These are phyloP conservation scores for Pogona vitticeps DNA, from an alignment of 2,113 vertebrate genomes.

Conservation along the genomic window DNA sequence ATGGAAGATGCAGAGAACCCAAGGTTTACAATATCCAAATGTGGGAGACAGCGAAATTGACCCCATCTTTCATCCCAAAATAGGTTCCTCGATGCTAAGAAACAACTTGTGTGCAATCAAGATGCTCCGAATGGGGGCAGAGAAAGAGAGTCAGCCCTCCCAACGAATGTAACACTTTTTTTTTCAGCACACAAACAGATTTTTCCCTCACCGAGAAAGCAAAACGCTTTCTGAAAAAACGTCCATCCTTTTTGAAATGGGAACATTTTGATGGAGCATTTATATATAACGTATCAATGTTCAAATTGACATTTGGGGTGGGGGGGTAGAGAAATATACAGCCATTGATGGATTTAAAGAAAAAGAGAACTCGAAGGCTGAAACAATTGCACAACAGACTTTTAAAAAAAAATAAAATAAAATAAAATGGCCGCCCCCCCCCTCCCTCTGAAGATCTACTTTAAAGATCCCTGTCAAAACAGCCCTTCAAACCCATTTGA, in stretches of 20 bases:
- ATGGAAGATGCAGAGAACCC: too few species aligned
- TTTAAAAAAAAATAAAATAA: neutral
- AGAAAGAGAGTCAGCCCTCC: too few species aligned
- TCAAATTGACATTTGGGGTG: conserved; percentile 25
- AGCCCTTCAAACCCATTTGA: conserved; percentile 90
- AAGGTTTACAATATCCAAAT: too few species aligned
- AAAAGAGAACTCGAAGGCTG: conserved; percentile 52
- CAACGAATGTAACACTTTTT: too few species aligned
- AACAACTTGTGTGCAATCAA: too few species aligned
- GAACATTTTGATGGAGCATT: neutral
- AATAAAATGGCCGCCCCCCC: conserved; percentile 60
- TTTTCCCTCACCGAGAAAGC: neutral
- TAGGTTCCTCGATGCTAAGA: too few species aligned
- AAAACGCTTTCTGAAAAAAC: neutral
- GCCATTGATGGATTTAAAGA: conserved; percentile 28
- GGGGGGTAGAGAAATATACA: conserved; percentile 39
- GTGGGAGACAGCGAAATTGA: too few species aligned
- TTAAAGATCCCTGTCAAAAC: conserved; percentile 85
- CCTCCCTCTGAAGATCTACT: conserved; percentile 68
- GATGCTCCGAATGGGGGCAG: too few species aligned
- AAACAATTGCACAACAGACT: conserved; percentile 63
- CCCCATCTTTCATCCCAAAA: too few species aligned
- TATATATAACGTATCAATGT: neutral
- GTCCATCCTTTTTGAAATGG: neutral
- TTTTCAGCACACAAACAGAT: neutral